These are phyloP conservation scores for Anolis sagrei DNA, from an alignment of 2,113 vertebrate genomes.

Conservation along the genomic window DNA sequence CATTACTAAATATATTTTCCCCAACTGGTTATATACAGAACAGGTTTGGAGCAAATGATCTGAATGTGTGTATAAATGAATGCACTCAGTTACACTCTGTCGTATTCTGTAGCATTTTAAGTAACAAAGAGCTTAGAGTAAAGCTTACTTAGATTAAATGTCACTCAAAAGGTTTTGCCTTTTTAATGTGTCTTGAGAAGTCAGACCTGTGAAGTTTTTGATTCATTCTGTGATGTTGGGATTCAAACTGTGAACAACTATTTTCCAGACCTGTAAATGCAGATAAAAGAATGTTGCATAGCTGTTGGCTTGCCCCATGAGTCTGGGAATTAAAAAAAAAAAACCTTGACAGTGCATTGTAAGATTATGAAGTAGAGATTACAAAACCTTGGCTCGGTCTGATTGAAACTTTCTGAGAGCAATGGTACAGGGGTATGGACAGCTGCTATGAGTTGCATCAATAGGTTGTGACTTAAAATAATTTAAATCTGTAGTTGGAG, in stretches of 20 bases:
- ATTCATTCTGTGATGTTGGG: constrained; percentile 46
- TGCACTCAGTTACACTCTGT: not conserved
- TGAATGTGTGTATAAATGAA: not conserved
- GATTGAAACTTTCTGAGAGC: constrained; percentile 42
- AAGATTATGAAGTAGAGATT: constrained; percentile 55
- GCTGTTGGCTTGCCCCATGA: constrained; percentile 58
- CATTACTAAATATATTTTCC: not conserved
- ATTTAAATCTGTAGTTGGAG: not conserved
- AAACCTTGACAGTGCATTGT: constrained; percentile 43
- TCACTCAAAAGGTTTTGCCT: constrained; percentile 65
- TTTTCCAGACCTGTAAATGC: constrained; percentile 63
- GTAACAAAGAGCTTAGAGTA: constrained; percentile 54
- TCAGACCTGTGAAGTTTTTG: constrained; percentile 58
- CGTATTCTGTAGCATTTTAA: constrained; percentile 44
- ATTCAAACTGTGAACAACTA: constrained; percentile 65
- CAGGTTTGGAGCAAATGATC: not conserved
- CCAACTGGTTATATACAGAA: not conserved
- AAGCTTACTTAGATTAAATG: constrained; percentile 70
- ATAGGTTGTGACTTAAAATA: not conserved
- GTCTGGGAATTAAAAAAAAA: constrained; percentile 31
- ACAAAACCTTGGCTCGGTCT: constrained; percentile 51
- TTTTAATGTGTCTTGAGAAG: constrained; percentile 64
- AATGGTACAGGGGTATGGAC: constrained; percentile 23
- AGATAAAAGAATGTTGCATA: constrained; percentile 69
- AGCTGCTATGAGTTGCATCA: not conserved